Conservation (phyloP, 1,140 invertebrate species). For the Drosophila murphyi region DNA sequence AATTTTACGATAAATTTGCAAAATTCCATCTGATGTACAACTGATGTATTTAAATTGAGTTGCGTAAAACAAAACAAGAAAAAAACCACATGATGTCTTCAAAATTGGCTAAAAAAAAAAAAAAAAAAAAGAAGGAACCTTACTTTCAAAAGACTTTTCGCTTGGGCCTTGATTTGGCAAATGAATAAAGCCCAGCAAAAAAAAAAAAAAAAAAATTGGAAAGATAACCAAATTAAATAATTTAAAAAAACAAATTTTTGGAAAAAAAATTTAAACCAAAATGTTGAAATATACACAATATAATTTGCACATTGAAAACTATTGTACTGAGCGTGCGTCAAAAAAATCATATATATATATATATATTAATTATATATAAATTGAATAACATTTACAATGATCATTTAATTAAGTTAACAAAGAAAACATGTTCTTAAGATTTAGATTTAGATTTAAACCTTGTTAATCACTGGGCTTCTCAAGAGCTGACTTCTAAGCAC, state of each 20-base stretch:
- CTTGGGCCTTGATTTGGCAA: constrained; percentile 53
- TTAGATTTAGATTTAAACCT: constrained; percentile 38
- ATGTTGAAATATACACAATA: constrained; percentile 2
- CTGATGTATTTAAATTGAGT: constrained; percentile 47
- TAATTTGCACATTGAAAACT: constrained; percentile 44
- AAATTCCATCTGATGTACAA: constrained; percentile 63
- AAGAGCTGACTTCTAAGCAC: constrained; percentile 16
- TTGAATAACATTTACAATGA: constrained; percentile 48
- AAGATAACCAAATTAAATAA: background rate
- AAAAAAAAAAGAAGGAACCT: constrained; percentile 51
- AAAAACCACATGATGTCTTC: constrained; percentile 79
- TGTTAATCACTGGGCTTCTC: constrained; percentile 42
- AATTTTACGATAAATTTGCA: constrained; percentile 73
- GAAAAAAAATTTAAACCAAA: background rate
- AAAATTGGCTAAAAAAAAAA: constrained; percentile 71
- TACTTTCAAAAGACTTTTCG: constrained; percentile 75
- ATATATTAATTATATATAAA: constrained; percentile 22
- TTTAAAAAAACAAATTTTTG: constrained; percentile 22
- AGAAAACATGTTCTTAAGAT: constrained; percentile 40
- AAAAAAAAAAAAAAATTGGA: constrained; percentile 2
- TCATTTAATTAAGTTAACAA: constrained; percentile 60
- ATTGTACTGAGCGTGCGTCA: constrained; percentile 65
- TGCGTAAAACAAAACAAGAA: constrained; percentile 32
- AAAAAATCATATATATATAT: constrained; percentile 45
- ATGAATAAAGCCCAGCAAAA: constrained; percentile 32